phyloP scores from a whole-genome alignment of 2,113 vertebrate genomes.

The Thomomys bottae region DNA sequence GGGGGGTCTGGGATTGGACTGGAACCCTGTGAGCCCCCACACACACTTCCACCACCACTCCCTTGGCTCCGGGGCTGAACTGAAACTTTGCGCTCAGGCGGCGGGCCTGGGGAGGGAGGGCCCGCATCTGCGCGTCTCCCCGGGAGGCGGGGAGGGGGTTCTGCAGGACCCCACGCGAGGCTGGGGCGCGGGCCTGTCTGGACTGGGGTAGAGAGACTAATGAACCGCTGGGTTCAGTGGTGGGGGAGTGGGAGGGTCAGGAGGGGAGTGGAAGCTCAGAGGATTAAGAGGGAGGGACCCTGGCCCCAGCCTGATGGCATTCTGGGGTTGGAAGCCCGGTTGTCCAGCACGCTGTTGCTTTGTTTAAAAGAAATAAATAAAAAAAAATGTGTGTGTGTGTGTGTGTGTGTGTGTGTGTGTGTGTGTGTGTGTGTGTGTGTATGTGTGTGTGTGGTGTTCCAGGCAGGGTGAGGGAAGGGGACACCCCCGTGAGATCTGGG shows the following conservation, averaged over 20 bases:
- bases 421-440: slow-evolving; percentile 43
- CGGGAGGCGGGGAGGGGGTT: neutral
- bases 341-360: slow-evolving; percentile 56
- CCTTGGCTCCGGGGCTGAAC: neutral
- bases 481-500: neutral
- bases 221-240: neutral
- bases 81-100: slow-evolving; percentile 70
- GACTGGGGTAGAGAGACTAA: neutral
- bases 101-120: neutral
- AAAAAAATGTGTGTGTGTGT: slow-evolving; percentile 59
- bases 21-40: neutral
- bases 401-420: too few relatives aligned
- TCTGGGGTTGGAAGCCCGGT: slow-evolving; percentile 33
- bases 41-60: too few relatives aligned
- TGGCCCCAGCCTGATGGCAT: neutral
- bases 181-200: neutral
- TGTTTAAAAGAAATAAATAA: slow-evolving; percentile 42
- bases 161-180: neutral
- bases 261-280: too few relatives aligned
- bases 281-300: neutral
- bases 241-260: slow-evolving; percentile 33
- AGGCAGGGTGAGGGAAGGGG: neutral
- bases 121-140: neutral
- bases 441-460: neutral
- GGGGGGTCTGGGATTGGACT: neutral